Conservation (phyloP, 2,888 invertebrate genomes). For the Troides aeacus region DNA sequence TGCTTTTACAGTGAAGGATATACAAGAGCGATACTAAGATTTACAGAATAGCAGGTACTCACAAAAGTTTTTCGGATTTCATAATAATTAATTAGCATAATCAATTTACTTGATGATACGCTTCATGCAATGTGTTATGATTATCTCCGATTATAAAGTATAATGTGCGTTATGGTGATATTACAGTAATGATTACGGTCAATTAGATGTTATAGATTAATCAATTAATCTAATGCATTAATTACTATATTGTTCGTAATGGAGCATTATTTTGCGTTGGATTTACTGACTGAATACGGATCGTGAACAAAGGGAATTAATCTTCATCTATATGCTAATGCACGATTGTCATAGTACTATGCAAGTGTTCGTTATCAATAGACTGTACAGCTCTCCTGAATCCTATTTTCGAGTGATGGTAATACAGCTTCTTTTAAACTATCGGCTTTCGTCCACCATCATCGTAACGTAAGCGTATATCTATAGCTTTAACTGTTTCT, state of each 20-base stretch:
- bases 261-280: slow-evolving; percentile 4
- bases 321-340: background rate
- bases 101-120: background rate
- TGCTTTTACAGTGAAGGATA: too few species aligned
- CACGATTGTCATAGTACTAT: background rate
- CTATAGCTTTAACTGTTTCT: too few species aligned
- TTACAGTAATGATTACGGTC: slow-evolving; percentile 18
- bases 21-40: too few species aligned
- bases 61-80: background rate
- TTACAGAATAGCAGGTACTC: background rate
- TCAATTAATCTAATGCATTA: slow-evolving; percentile 28
- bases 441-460: too few species aligned
- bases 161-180: background rate
- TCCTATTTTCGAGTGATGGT: too few species aligned
- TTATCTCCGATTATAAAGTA: slow-evolving; percentile 5
- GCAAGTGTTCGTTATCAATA: too few species aligned
- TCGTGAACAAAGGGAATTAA: background rate
- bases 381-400: too few species aligned
- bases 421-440: too few species aligned
- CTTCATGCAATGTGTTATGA: slow-evolving; percentile 7
- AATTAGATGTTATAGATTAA: slow-evolving; percentile 22
- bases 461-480: too few species aligned
- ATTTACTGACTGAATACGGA: background rate
- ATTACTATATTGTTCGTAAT: slow-evolving; percentile 16
- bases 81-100: background rate